A percentile compares a stretch with the other conserved stretches of the same genome.
Evolutionary conservation across 2,888 invertebrate genomes (phyloP).

Genomic region (Sphaerophoria rueppellii): DNA sequence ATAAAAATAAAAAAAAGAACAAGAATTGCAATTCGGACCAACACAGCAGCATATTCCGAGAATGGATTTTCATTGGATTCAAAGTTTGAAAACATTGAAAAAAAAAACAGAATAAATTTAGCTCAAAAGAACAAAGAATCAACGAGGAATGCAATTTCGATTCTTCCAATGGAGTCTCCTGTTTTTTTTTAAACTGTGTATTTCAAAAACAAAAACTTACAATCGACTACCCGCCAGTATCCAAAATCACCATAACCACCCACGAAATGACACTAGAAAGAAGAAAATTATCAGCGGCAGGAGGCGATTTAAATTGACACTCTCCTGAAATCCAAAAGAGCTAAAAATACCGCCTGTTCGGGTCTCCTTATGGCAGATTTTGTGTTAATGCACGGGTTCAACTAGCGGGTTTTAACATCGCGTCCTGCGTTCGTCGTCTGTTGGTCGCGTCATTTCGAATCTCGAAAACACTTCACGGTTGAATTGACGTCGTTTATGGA

Average conservation of each 20-base stretch:
- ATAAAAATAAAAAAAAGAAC: constrained; percentile 12
- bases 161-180: constrained; percentile 22
- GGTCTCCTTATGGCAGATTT: constrained; percentile 41
- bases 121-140: constrained; percentile 47
- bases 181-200: constrained; percentile 45
- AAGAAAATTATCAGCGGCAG: background rate
- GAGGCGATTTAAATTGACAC: too few relatives aligned
- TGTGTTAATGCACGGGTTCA: constrained; percentile 70
- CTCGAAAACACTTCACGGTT: constrained; percentile 65
- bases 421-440: too few relatives aligned
- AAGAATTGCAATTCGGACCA: constrained; percentile 66
- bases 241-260: background rate
- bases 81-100: constrained; percentile 39
- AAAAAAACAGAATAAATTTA: background rate
- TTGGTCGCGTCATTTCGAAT: background rate
- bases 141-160: constrained; percentile 58
- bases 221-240: background rate
- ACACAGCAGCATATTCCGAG: constrained; percentile 38
- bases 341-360: constrained; percentile 60
- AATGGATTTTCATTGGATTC: constrained; percentile 68
- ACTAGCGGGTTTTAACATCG: constrained; percentile 35
- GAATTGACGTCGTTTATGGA: constrained; percentile 64
- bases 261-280: background rate
- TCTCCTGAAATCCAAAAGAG: constrained; percentile 34
- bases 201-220: background rate